Conservation (phyloP, 2,113 vertebrate species). For the Alaudala cheleensis region DNA sequence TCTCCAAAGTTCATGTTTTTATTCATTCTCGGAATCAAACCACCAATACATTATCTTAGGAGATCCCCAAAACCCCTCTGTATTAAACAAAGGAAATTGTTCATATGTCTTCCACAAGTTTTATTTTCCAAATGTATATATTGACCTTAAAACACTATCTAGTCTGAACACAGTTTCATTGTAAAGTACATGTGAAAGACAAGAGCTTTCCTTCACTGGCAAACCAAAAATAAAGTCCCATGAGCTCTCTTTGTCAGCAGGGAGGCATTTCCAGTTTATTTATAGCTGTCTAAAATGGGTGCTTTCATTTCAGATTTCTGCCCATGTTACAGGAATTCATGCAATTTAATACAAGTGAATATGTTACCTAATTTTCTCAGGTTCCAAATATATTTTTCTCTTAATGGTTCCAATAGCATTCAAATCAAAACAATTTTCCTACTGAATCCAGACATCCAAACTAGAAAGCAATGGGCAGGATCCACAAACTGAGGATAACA, state of each 20-base stretch:
- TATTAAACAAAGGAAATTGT: conserved; percentile 63
- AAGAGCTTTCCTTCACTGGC: neutral
- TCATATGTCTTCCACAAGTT: neutral
- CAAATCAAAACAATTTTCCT: neutral
- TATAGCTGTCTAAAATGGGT: neutral
- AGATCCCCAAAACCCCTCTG: neutral
- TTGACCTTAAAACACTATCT: conserved; percentile 15
- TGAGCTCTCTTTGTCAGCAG: neutral
- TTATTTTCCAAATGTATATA: conserved; percentile 9
- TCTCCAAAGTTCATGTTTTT: conserved; percentile 20
- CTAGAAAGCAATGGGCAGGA: neutral
- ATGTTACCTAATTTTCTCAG: neutral
- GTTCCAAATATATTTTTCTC: neutral
- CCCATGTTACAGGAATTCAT: neutral
- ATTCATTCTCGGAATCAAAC: conserved; percentile 33
- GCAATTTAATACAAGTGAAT: neutral
- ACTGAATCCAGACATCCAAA: neutral
- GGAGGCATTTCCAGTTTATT: neutral
- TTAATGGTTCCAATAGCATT: neutral
- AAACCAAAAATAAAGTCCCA: neutral
- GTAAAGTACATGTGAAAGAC: conserved; percentile 3
- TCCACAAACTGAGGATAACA: neutral
- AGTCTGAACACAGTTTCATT: conserved; percentile 28
- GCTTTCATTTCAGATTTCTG: conserved; percentile 10
- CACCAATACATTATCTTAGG: neutral